phyloP scores from a whole-genome alignment of 2,113 vertebrate genomes.

The Cebus imitator region DNA sequence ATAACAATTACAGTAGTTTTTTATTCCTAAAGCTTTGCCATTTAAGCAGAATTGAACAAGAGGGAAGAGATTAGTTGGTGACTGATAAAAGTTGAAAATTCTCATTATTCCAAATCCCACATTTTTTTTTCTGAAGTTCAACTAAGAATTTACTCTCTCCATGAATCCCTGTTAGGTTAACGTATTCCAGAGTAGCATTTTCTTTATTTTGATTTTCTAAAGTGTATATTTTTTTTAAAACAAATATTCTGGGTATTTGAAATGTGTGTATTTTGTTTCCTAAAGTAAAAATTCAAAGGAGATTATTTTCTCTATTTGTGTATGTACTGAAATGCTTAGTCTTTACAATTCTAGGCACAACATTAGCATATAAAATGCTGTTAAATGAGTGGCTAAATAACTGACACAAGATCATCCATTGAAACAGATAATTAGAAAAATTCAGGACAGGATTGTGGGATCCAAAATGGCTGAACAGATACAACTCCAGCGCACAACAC shows the following conservation, averaged over 20 bases:
- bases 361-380: background rate
- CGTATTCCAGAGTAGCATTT: background rate
- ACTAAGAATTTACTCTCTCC: background rate
- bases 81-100: background rate
- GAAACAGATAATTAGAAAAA: background rate
- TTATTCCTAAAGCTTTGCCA: slow-evolving; percentile 3
- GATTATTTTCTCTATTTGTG: background rate
- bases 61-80: background rate
- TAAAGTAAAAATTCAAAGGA: slow-evolving; percentile 9
- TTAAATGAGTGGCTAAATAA: background rate
- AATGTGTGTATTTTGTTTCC: background rate
- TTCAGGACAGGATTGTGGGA: background rate
- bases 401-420: background rate
- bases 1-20: background rate
- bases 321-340: background rate
- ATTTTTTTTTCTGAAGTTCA: background rate
- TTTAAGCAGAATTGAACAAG: background rate
- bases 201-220: background rate
- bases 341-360: background rate
- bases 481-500: no score
- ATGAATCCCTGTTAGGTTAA: background rate
- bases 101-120: background rate
- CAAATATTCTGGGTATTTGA: background rate
- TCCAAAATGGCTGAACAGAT: no score
- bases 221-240: background rate